These are phyloP conservation scores for Capreolus pygargus DNA, from an alignment of 2,113 vertebrate species.

Conservation along the genomic window DNA sequence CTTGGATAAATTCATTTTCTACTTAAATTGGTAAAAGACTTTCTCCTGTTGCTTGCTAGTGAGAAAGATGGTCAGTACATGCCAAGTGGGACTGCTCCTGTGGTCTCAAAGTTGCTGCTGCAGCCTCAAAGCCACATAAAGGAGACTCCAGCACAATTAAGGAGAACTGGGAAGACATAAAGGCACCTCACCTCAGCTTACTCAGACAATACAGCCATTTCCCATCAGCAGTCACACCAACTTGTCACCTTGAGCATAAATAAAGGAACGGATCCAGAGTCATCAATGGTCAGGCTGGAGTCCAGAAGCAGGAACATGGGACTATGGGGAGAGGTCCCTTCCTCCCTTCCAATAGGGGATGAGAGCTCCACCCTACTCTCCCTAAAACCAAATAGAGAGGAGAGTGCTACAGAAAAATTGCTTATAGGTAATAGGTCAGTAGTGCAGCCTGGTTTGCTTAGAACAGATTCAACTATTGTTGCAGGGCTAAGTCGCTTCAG, in stretches of 20 bases:
- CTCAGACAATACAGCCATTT: no score
- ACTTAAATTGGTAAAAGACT: neutral
- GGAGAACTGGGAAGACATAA: neutral
- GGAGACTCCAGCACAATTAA: no score
- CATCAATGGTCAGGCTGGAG: neutral
- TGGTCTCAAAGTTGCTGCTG: neutral
- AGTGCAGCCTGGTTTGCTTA: no score
- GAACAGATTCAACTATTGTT: neutral
- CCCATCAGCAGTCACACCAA: no score
- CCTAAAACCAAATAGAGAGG: neutral
- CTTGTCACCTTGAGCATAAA: fast-evolving
- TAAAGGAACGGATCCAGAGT: no score
- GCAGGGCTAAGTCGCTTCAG: neutral
- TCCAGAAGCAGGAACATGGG: fast-evolving
- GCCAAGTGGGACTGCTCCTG: neutral
- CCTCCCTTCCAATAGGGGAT: neutral
- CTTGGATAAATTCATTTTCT: neutral
- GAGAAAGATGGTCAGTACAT: neutral
- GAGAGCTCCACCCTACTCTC: neutral
- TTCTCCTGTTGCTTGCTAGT: neutral
- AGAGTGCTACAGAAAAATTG: neutral
- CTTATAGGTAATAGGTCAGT: neutral
- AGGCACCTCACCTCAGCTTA: fast-evolving
- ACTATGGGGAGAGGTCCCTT: no score
- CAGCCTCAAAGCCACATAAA: neutral